Evolutionary conservation across 92 coral and sea anemone species (phyloP).

Genomic region (Siderastrea siderea): DNA sequence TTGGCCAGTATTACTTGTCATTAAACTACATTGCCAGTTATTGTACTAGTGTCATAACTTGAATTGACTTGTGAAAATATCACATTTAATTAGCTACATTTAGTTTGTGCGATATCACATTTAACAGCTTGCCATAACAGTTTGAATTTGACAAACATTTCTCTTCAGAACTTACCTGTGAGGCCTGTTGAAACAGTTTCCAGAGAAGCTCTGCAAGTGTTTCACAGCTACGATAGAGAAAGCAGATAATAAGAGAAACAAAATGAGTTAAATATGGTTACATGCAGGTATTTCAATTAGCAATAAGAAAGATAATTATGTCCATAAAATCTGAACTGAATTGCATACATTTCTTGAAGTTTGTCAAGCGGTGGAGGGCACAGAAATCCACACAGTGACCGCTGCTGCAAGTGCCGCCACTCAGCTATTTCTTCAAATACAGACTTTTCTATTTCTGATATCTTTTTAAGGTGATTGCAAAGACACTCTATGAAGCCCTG

Average conservation of each 20-base stretch:
- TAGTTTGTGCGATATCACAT: background rate
- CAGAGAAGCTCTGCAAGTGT: constrained; percentile 86
- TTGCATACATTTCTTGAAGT: constrained; percentile 63
- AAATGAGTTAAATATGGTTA: background rate
- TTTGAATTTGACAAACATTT: background rate
- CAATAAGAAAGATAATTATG: too few species aligned
- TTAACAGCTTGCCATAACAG: background rate
- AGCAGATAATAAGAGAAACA: too few species aligned
- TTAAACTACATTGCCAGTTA: too few species aligned
- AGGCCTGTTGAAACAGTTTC: constrained; percentile 85
- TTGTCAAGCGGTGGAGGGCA: constrained; percentile 85
- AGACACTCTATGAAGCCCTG: constrained; percentile 77
- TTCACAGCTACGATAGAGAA: constrained; percentile 78
- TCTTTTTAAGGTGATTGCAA: constrained; percentile 73
- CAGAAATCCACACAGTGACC: constrained; percentile 89
- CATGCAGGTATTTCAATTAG: background rate
- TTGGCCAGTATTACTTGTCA: too few species aligned
- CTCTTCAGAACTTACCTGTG: constrained; percentile 71
- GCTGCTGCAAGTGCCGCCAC: constrained; percentile 87
- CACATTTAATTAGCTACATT: too few species aligned
- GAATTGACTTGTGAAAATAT: too few species aligned
- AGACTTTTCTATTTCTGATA: constrained; percentile 70
- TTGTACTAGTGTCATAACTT: too few species aligned
- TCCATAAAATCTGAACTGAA: background rate
- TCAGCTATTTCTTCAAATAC: constrained; percentile 74